phyloP scores from a whole-genome alignment of 2,888 invertebrate species.

The Subacronicta megacephala region DNA sequence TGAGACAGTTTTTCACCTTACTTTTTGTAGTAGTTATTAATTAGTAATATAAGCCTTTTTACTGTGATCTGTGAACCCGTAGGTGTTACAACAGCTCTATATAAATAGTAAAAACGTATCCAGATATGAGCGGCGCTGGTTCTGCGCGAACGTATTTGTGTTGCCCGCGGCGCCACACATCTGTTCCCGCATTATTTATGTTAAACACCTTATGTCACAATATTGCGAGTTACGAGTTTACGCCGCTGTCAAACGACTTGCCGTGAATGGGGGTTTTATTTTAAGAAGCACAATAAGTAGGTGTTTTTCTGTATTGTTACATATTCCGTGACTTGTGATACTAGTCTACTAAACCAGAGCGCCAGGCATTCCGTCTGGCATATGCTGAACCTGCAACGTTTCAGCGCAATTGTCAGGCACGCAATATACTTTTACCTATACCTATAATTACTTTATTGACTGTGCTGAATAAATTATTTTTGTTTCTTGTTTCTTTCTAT shows the following conservation, averaged over 20 bases:
- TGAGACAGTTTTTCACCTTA: no score
- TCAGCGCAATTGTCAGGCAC: no score
- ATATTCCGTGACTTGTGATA: not conserved
- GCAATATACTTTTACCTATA: no score
- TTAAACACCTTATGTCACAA: slow-evolving; percentile 90
- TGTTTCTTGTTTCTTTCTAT: no score
- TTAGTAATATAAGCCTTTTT: not conserved
- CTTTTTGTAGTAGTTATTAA: not conserved
- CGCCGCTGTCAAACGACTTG: slow-evolving; percentile 72
- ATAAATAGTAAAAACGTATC: slow-evolving; percentile 65
- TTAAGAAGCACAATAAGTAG: slow-evolving; percentile 60
- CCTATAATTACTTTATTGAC: no score
- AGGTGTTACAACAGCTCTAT: slow-evolving; percentile 68
- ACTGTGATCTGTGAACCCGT: not conserved
- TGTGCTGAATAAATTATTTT: no score
- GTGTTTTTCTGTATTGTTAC: slow-evolving; percentile 3
- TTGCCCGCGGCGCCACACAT: slow-evolving; percentile 86
- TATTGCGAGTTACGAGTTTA: slow-evolving; percentile 86
- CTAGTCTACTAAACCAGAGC: no score
- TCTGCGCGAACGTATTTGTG: slow-evolving; percentile 84
- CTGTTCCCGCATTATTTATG: slow-evolving; percentile 88
- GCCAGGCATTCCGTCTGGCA: no score
- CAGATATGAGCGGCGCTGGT: slow-evolving; percentile 69
- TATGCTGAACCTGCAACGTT: no score
- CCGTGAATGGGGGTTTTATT: slow-evolving; percentile 78